phyloP scores from a whole-genome alignment of 2,888 invertebrate genomes.

The Caenorhabditis sp. region DNA sequence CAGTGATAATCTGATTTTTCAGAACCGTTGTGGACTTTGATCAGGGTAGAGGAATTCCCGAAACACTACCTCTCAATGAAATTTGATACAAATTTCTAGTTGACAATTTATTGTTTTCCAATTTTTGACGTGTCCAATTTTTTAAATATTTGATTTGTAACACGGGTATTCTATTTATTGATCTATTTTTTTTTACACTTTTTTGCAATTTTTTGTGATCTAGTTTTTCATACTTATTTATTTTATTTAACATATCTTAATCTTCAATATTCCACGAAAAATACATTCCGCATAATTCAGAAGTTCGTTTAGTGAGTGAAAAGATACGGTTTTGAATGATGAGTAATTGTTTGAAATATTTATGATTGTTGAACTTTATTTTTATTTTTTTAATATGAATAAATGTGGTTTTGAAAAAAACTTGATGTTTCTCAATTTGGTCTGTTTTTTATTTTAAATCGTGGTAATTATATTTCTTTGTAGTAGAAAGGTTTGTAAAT shows the following conservation, averaged over 20 bases:
- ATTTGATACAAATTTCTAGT: no score
- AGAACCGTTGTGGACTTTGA: slow-evolving; percentile 32
- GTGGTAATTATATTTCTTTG: no score
- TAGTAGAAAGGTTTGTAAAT: no score
- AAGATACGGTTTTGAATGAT: not conserved
- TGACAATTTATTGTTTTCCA: not conserved
- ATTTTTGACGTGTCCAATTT: not conserved
- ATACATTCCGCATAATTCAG: not conserved
- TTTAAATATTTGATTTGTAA: no score
- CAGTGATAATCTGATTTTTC: not conserved
- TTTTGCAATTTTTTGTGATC: not conserved
- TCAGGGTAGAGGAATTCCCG: not conserved
- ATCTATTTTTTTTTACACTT: not conserved
- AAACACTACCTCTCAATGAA: not conserved
- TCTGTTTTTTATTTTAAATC: no score
- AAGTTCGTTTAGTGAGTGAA: not conserved
- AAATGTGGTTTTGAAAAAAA: no score
- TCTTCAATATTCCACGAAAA: not conserved
- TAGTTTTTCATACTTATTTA: not conserved
- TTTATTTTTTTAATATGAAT: no score
- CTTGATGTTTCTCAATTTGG: no score
- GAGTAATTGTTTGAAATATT: not conserved
- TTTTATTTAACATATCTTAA: not conserved
- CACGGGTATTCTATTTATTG: not conserved
- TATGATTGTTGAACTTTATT: no score